Evolutionary conservation across 23 tunicate genomes (phyloP), one percentile per base, ranked within the genome.

Genomic region (Ciona savignyi): DNA sequence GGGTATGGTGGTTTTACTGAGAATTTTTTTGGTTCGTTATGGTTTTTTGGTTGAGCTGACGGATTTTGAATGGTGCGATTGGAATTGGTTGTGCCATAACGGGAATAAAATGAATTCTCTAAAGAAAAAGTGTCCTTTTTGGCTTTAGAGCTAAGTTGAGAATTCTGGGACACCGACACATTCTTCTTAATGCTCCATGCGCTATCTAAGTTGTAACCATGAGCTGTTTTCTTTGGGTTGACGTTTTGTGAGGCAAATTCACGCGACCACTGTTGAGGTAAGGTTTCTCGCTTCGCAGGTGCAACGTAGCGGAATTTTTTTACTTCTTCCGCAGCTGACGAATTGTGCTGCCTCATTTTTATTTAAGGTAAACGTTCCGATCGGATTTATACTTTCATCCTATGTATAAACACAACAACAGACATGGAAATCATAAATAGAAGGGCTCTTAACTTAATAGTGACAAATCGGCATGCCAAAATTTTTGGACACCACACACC

Each of bases 171-270:
- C 19, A 72, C 64, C 25, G 76, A 23, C 4, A 72, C 76, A 48
- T 72, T 72, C 28, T 49, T 48, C 30, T 72, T 72, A 48, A 72
- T 72, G 29, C 76, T 72, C 76, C 76, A 72, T n/a, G 49, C 76
- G 23, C 64, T 72, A 32, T 72, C 76, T 25, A 72, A 51, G 25
- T 72, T 64, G 22, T 42, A 33, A 27, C 76, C 56, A 42, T 42
- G 56, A 9, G 15, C 11, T 15, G 56, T 6, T 9, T 15, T 42
- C 56, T 42, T 42, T 42, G 56, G 15, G 15, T 42, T 42, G 15
- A 42, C 9, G 56, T 15, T 42, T 42, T 42, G 9, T 42, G 56
- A 42, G 11, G 11, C 56, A 42, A 42, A 31, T n/a, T 69, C 73
- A 3, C 34, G 73, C 1, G 73, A 69, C 73, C 73, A 69, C 51